Evolutionary conservation across 1,140 invertebrate genomes (phyloP), one percentile per base, ranked within the genome.

Genomic region (Pollicipes pollicipes): DNA sequence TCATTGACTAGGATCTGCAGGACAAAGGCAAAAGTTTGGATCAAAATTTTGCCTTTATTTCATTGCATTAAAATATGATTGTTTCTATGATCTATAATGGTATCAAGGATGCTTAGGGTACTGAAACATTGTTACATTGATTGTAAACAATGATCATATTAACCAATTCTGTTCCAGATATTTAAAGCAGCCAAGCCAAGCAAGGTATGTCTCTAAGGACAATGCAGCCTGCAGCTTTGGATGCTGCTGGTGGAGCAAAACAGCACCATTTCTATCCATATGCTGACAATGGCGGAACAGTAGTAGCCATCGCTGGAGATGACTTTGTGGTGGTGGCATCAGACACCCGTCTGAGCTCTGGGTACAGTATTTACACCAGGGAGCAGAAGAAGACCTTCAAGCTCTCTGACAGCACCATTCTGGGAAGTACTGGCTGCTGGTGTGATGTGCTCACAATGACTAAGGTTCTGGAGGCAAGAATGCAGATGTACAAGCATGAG

Each of bases 401-500:
- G 73, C 79, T 95, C 35, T 91, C 93, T 0, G 80, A 87, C 0
- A 85, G 82, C 63, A 96, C 95, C 35, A 87, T 98, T 68, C 81
- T 99, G 63, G 95, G 90, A 3, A 88, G 86, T 71, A 87, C 90
- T 70, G 97, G 97, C 45, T 98, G 97, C 80, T 97, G 97, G 92
- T 96, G 95, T 76, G 97, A 99, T 83, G 90, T 91, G n/a, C 82
- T 98, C 1, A 94, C 95, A 29, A 82, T 99, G 8, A 93, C 90
- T 8, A 86, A 91, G 75, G 82, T 95, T 70, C 78, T 99, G 32
- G 82, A 88, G 74, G 90, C 93, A 72, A 85, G 93, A 73, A 87
- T 97, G 85, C 83, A 97, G 86, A 93, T 95, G 86, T 99, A 98
- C 77, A 84, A 90, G 73, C 92, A 98, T 80, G 92, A 97, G 71